A percentile compares a stretch with the other conserved stretches of the same genome.
These are phyloP conservation scores for Centropristis striata DNA, from an alignment of 2,113 vertebrate genomes.

Conservation along the genomic window DNA sequence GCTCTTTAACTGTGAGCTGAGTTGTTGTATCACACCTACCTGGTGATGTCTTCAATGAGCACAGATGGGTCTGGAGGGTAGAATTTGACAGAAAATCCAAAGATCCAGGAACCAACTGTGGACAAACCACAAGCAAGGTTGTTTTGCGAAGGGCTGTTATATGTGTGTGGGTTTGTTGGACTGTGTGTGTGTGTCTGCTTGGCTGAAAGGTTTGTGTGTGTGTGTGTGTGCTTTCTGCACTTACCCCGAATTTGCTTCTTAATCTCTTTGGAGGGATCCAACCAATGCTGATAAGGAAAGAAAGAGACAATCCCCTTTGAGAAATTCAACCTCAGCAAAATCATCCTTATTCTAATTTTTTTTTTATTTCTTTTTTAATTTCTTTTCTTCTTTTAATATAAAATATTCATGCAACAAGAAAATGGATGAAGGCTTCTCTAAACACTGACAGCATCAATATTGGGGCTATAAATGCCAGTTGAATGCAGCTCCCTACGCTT, in stretches of 20 bases:
- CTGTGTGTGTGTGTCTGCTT: neutral
- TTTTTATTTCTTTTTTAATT: constrained; percentile 26
- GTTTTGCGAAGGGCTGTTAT: neutral
- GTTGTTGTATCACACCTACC: constrained; percentile 83
- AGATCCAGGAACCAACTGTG: constrained; percentile 93
- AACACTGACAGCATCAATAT: constrained; percentile 52
- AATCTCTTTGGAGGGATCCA: constrained; percentile 99
- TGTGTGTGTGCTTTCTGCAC: constrained; percentile 65
- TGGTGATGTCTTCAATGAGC: constrained; percentile 98
- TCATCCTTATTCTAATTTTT: constrained; percentile 35
- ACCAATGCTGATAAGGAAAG: constrained; percentile 88
- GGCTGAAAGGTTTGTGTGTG: neutral
- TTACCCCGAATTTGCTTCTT: constrained; percentile 99
- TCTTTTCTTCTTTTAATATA: constrained; percentile 27
- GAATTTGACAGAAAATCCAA: constrained; percentile 98
- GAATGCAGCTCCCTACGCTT: constrained; percentile 35
- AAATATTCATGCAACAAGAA: constrained; percentile 44
- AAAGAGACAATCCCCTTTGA: constrained; percentile 58
- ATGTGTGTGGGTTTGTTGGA: constrained; percentile 20
- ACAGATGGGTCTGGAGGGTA: constrained; percentile 98
- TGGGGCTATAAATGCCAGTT: constrained; percentile 65
- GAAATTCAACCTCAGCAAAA: constrained; percentile 48
- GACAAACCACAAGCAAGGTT: constrained; percentile 52
- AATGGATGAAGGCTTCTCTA: constrained; percentile 55
- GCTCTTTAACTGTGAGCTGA: neutral